Conservation (phyloP, 2,797 vertebrate genomes). For the Poecile montanus region DNA sequence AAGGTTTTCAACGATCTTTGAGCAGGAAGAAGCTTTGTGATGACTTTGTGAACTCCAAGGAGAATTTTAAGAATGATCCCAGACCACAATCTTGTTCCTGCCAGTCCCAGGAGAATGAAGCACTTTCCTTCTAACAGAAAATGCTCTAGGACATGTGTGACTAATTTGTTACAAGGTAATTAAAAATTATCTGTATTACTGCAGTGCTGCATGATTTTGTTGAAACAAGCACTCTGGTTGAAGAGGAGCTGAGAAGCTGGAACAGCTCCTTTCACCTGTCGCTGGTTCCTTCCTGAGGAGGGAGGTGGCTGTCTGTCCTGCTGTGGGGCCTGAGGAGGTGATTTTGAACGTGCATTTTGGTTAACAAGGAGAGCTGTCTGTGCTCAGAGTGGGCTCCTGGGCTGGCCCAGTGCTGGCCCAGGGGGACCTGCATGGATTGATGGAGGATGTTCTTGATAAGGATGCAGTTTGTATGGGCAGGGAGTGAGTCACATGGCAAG, state of each 20-base stretch:
- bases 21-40: not conserved
- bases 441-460: not conserved
- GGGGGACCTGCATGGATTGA: not conserved
- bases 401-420: not conserved
- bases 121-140: not conserved
- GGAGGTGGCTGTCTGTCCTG: not conserved
- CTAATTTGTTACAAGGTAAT: conserved; percentile 41
- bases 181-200: conserved; percentile 18
- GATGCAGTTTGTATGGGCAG: not conserved
- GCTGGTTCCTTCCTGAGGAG: not conserved
- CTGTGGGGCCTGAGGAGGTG: not conserved
- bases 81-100: not conserved
- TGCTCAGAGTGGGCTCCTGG: not conserved
- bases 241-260: not conserved
- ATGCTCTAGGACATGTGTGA: not conserved
- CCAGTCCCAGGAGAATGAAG: not conserved
- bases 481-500: not conserved
- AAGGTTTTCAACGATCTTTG: not conserved
- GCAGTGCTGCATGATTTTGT: not conserved
- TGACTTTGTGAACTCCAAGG: not conserved
- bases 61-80: not conserved
- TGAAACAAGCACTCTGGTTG: not conserved
- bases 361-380: not conserved
- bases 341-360: not conserved
- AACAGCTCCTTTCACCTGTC: not conserved